Base-by-base conservation (phyloP, 92 coral and sea anemone genomes). In the Actinernus sp. region DNA sequence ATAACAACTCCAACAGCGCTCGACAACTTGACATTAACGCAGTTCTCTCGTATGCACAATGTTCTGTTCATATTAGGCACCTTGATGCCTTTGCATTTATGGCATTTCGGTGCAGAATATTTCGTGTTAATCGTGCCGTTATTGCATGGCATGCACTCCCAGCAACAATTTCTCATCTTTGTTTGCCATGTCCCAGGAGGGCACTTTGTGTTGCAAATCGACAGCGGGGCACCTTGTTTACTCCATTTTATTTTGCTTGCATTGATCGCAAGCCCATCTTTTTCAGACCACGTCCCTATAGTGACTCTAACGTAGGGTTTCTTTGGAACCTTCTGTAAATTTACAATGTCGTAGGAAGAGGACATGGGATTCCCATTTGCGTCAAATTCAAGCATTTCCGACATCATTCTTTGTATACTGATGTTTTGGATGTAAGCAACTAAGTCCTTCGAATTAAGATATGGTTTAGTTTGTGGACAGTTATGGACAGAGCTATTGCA, bases 91-190 rank as follows among this genome's bases (percentile, higher is more conserved):
- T 79, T 57, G 34, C 97, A 90, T 33, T 48, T 78, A 4, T 33
- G 43, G 22, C 97, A 90, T 8, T 22, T 20, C 1, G 21, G 25
- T 2, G 89, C 60, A 1, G 81, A 77, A 0, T 71, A 45, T 0
- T 14, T 25, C 33, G 31, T 37, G 47, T 73, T 75, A 21, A 86
- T 58, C 4, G 75, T 74, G 18, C 89, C 88, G 33, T 64, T 50
- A 17, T 80, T 66, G 46, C 97, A 90, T 21, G 55, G 65, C 16
- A 58, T 39, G 26, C 97, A 90, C 16, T 83, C 89, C 97, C 97
- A 90, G 44, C 97, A 90, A 33, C 97, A 90, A 23, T 68, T 66
- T 11, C 62, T 71, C 56, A 63, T 68, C 14, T 26, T 58, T 20
- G 87, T 79, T 56, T 82, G 89, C 62, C 62, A 37, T 27, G 81